phyloP scores from a whole-genome alignment of 2,888 invertebrate species.

The Idaea biselata region DNA sequence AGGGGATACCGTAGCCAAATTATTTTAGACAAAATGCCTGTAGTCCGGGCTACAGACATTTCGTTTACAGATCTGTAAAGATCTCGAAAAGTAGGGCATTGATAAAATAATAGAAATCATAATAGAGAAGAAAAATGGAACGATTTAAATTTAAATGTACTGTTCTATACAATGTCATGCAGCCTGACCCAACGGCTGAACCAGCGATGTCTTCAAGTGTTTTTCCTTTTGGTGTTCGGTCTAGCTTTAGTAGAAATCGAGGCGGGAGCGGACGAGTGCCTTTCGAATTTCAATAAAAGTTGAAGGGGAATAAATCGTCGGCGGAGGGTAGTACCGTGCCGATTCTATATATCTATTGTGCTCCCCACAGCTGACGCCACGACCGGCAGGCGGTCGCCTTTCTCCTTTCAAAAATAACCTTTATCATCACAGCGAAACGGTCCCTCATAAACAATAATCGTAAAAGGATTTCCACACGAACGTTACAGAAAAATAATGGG shows the following conservation, averaged over 20 bases:
- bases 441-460: not conserved
- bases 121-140: conserved; percentile 7
- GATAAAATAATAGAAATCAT: too few species aligned
- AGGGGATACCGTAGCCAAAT: too few species aligned
- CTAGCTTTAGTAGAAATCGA: conserved; percentile 34
- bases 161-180: conserved; percentile 14
- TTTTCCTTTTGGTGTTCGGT: conserved; percentile 39
- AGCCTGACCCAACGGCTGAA: conserved; percentile 4
- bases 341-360: conserved; percentile 38
- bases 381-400: conserved; percentile 11
- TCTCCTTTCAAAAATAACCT: conserved; percentile 11
- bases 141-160: conserved; percentile 28
- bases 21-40: too few species aligned
- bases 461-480: not conserved
- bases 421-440: not conserved
- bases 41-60: too few species aligned
- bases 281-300: conserved; percentile 71
- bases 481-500: conserved; percentile 35
- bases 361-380: conserved; percentile 52
- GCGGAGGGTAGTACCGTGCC: conserved; percentile 33
- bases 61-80: too few species aligned
- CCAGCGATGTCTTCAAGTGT: conserved; percentile 31
- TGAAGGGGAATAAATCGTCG: conserved; percentile 64
- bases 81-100: too few species aligned
- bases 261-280: conserved; percentile 38